Evolutionary conservation across 2,888 invertebrate species (phyloP), one percentile per base, ranked within the genome.

Genomic region (Hypselothyrea guttata): DNA sequence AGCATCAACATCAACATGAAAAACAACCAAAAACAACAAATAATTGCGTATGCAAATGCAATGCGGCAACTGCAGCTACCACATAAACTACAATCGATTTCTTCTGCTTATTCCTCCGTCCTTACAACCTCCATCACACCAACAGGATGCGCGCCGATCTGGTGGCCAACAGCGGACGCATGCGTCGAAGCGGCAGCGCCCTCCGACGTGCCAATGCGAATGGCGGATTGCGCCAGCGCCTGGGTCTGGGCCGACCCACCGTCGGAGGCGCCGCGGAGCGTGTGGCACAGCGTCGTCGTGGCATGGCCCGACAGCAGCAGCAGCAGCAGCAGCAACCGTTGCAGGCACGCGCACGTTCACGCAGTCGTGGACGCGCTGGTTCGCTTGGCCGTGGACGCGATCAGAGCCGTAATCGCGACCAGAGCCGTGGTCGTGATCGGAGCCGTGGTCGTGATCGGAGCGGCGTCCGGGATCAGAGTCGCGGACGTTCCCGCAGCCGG

Each of bases 71-170:
- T 41, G 47, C 53, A 7, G 51, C 69, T 52, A 72, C 69, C 69
- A 71, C 65, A 75, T 61, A 71, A 72, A 66, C 54, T 65, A 68
- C 59, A 55, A 72, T 56, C 38, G 38, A 16, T 79, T 71, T 55
- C 62, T 82, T 77, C 67, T 78, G 73, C 77, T 81, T 85, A 56
- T 60, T 71, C 55, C 74, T 67, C 49, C 70, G 75, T 59, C 61
- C 65, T 58, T 59, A 59, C 54, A 56, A 70, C 69, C 53, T 47
- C 48, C 68, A 75, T 55, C 42, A 65, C 13, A 60, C 33, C 75
- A 75, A 82, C 85, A 90, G 90, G 82, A 90, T 90, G 90, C 88
- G 89, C 71, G 90, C 90, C 63, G 90, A 90, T 83, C 77, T 88
- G 56, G 75, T 90, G 59, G 69, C 81, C 47, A 74, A 52, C 35